Conservation (phyloP, 2,888 invertebrate genomes). For the Apotomis capreana region DNA sequence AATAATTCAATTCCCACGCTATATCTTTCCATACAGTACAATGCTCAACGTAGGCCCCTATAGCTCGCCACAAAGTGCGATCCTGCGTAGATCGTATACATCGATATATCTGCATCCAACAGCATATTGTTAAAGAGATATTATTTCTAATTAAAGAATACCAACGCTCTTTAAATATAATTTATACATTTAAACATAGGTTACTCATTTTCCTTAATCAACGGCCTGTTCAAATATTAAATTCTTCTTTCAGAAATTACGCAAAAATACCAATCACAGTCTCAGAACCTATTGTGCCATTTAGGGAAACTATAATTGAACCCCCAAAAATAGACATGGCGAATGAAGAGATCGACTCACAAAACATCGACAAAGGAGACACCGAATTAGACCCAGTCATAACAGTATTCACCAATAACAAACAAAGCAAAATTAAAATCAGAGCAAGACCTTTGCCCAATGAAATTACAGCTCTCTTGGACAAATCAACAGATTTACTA, state of each 20-base stretch:
- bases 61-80: too few species aligned
- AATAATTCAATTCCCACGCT: too few species aligned
- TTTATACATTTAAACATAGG: too few species aligned
- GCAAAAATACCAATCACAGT: slow-evolving; percentile 94
- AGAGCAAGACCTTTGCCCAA: slow-evolving; percentile 90
- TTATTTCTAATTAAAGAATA: too few species aligned
- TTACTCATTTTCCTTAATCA: too few species aligned
- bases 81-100: too few species aligned
- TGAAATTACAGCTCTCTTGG: slow-evolving; percentile 87
- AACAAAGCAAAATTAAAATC: slow-evolving; percentile 87
- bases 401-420: slow-evolving; percentile 87
- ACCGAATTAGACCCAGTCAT: slow-evolving; percentile 80
- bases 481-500: slow-evolving; percentile 87
- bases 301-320: slow-evolving; percentile 95
- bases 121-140: too few species aligned
- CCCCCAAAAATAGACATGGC: slow-evolving; percentile 93
- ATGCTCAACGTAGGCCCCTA: too few species aligned
- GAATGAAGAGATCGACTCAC: slow-evolving; percentile 90
- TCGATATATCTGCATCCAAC: too few species aligned
- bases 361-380: slow-evolving; percentile 76
- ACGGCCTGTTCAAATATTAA: background rate
- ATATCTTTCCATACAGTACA: too few species aligned
- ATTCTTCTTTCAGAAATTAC: slow-evolving; percentile 82
- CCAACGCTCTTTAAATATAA: too few species aligned
- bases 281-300: slow-evolving; percentile 98